Evolutionary conservation across 2,797 vertebrate species (phyloP).

Genomic region (Nyctibius grandis): DNA sequence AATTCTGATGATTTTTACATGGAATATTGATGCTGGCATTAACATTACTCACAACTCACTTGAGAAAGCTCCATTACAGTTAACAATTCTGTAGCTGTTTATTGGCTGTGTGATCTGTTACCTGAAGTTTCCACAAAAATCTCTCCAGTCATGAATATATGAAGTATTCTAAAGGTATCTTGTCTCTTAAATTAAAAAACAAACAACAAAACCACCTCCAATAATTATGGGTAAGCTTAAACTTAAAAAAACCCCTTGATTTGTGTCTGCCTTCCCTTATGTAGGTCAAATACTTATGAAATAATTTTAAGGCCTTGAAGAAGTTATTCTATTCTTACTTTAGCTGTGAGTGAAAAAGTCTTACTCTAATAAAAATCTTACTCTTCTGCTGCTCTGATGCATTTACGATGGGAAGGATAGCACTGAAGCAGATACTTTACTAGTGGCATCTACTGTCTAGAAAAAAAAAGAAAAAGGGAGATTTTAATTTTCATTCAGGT

Average conservation of each 20-base stretch:
- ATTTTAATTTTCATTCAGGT: neutral
- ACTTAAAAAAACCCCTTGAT: neutral
- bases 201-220: neutral
- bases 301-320: neutral
- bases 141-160: neutral
- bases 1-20: conserved; percentile 17
- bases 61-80: neutral
- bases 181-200: neutral
- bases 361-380: neutral
- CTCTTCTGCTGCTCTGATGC: neutral
- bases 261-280: neutral
- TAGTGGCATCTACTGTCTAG: neutral
- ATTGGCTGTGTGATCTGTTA: neutral
- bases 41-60: neutral
- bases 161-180: neutral
- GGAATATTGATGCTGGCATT: neutral
- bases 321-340: neutral
- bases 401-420: neutral
- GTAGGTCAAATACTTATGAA: neutral
- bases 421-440: neutral
- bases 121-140: neutral
- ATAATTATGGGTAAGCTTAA: neutral
- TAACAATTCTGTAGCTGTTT: neutral
- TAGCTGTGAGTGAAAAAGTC: neutral
- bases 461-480: neutral